phyloP scores from a whole-genome alignment of 2,888 invertebrate species.

The Scaptomyza caliginosa region DNA sequence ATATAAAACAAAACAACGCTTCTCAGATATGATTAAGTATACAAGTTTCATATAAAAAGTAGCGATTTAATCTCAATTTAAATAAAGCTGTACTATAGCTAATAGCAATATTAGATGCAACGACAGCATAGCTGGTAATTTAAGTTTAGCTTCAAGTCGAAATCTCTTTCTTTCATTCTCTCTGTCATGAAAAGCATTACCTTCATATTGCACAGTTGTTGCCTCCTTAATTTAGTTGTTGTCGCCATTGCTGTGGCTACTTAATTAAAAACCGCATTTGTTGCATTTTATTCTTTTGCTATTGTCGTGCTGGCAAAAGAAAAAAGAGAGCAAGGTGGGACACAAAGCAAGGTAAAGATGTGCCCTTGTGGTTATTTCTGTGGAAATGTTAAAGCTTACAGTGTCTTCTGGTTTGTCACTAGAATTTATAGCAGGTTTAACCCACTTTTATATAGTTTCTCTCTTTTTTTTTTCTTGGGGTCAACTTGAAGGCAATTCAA shows the following conservation, averaged over 20 bases:
- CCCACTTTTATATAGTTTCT: conserved; percentile 48
- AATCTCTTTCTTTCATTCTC: background rate
- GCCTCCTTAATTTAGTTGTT: conserved; percentile 59
- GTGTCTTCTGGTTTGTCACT: conserved; percentile 66
- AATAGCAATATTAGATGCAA: too few species aligned
- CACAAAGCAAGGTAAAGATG: background rate
- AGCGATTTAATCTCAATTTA: background rate
- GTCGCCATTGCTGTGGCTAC: conserved; percentile 52
- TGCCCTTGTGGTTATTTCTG: conserved; percentile 23
- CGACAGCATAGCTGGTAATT: background rate
- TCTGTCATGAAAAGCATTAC: conserved; percentile 1
- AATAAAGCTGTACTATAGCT: too few species aligned
- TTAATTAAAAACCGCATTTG: conserved; percentile 75
- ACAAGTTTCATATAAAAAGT: background rate
- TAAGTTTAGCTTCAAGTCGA: background rate
- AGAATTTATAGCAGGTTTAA: conserved; percentile 77
- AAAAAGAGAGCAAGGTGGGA: background rate
- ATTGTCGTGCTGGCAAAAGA: background rate
- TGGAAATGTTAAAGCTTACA: conserved; percentile 38
- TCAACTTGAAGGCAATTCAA: conserved; percentile 67
- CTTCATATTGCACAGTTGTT: conserved; percentile 29
- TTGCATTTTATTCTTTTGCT: conserved; percentile 46
- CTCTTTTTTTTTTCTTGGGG: conserved; percentile 32
- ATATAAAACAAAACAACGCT: background rate
- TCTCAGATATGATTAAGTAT: background rate